These are phyloP conservation scores for Parelbella ahira DNA, from an alignment of 2,888 invertebrate genomes.

Conservation along the genomic window DNA sequence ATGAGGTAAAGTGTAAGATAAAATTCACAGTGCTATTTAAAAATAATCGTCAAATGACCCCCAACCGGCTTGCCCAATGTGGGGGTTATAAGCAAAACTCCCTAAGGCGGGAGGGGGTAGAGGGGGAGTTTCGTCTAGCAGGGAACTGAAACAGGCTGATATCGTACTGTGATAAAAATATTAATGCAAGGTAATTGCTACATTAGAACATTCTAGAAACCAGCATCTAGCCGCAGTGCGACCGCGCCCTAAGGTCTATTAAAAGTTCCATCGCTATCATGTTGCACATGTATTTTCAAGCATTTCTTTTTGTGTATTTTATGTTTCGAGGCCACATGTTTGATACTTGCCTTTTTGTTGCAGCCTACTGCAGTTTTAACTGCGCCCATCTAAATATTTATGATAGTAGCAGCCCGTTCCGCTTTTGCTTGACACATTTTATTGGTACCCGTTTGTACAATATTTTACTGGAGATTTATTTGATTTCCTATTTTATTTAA, in stretches of 20 bases:
- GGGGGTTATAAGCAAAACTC: too few relatives aligned
- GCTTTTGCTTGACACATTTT: constrained; percentile 22
- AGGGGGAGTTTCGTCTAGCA: too few relatives aligned
- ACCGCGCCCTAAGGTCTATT: constrained; percentile 7
- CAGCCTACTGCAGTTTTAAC: constrained; percentile 23
- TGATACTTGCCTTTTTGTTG: constrained; percentile 23
- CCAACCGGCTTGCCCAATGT: too few relatives aligned
- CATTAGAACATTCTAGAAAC: too few relatives aligned
- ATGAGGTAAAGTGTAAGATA: too few relatives aligned
- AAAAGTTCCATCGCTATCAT: constrained; percentile 11
- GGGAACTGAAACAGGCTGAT: too few relatives aligned
- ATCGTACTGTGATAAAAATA: too few relatives aligned
- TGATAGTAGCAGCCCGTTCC: constrained; percentile 14
- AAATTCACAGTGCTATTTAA: too few relatives aligned
- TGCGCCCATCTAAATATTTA: constrained; percentile 23
- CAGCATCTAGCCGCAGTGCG: not conserved
- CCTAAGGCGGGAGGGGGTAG: too few relatives aligned
- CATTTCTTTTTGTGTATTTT: constrained; percentile 17
- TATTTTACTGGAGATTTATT: constrained; percentile 11
- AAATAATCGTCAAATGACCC: too few relatives aligned
- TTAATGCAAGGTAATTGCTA: too few relatives aligned
- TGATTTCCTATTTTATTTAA: constrained; percentile 1
- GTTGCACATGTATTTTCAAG: constrained; percentile 21
- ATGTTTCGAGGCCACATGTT: constrained; percentile 15
- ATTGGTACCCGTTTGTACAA: constrained; percentile 11